These are phyloP conservation scores for Chouioia cunea DNA, from an alignment of 2,888 invertebrate genomes.

Conservation along the genomic window DNA sequence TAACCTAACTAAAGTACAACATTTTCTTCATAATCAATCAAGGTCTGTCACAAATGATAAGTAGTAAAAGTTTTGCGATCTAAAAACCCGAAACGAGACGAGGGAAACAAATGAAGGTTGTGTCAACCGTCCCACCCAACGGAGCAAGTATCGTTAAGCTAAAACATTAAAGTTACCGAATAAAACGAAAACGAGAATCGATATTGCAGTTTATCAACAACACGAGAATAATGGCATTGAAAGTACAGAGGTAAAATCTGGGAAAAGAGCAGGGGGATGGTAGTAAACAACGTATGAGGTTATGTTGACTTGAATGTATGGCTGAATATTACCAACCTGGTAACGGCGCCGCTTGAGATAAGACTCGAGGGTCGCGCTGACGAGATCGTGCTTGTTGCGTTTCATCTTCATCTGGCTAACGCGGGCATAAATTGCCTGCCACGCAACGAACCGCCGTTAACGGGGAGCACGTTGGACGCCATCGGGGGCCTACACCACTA, in stretches of 20 bases:
- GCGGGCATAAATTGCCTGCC: constrained; percentile 1
- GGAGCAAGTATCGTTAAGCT: too few species aligned
- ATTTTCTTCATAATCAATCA: too few species aligned
- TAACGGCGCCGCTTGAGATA: constrained; percentile 80
- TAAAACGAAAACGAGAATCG: not conserved
- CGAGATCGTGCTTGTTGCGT: constrained; percentile 77
- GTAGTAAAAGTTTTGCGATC: too few species aligned
- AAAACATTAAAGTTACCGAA: not conserved
- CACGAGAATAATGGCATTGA: too few species aligned
- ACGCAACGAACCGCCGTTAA: not conserved
- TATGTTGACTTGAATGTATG: constrained; percentile 48
- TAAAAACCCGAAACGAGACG: too few species aligned
- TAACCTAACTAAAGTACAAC: too few species aligned
- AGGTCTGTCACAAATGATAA: too few species aligned
- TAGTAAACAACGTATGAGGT: constrained; percentile 56
- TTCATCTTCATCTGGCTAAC: constrained; percentile 70
- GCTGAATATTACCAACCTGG: constrained; percentile 68
- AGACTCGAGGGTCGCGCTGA: constrained; percentile 76
- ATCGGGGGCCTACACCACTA: constrained; percentile 23
- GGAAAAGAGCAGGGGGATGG: constrained; percentile 19
- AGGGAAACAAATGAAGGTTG: not conserved
- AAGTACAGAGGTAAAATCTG: not conserved
- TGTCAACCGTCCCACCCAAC: not conserved
- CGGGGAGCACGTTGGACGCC: constrained; percentile 39
- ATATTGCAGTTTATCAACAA: too few species aligned